Conservation (phyloP, 2,113 vertebrate genomes). For the Saimiri boliviensis region DNA sequence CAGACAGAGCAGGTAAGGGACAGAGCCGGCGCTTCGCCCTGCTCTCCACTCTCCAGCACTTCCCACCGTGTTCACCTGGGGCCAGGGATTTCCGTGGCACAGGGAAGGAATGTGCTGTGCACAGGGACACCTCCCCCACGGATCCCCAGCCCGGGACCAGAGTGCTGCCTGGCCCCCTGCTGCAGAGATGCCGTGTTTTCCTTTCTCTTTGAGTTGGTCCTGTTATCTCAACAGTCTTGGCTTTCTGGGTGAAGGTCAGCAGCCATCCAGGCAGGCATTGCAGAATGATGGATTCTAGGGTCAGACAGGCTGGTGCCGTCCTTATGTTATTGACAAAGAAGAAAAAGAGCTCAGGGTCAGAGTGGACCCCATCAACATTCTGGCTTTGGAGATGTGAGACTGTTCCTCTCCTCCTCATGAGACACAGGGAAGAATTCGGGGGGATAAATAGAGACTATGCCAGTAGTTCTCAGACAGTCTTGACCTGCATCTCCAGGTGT, state of each 20-base stretch:
- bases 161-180: neutral
- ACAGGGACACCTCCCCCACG: accelerated
- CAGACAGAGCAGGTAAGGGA: neutral
- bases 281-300: neutral
- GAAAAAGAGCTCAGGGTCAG: conserved; percentile 8
- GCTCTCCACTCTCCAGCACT: neutral
- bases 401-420: neutral
- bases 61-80: neutral
- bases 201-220: neutral
- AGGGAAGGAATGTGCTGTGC: accelerated
- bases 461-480: accelerated
- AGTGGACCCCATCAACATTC: neutral
- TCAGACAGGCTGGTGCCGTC: conserved; percentile 25
- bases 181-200: accelerated
- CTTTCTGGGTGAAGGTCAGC: neutral
- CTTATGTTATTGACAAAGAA: neutral
- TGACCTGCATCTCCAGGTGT: neutral
- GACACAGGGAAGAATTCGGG: neutral
- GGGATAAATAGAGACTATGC: neutral
- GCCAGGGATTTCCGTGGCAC: neutral
- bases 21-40: neutral
- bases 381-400: neutral
- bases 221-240: neutral
- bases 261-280: neutral
- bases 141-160: neutral